Conservation (phyloP, 1,140 invertebrate genomes). For the Aphaenogaster rudis region DNA sequence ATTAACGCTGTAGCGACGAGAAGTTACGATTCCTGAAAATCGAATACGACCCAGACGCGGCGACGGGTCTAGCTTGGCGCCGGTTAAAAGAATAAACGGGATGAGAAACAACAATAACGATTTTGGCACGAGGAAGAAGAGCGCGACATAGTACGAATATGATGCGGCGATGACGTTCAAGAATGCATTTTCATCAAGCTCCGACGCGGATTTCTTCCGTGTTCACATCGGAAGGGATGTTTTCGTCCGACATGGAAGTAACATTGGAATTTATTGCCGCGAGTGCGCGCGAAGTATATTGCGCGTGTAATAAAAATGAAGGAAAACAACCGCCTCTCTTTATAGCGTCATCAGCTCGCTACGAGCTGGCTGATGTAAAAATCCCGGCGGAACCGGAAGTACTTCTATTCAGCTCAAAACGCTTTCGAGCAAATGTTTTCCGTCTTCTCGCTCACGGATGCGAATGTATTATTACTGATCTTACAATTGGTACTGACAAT, state of each 20-base stretch:
- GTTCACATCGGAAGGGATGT: not conserved
- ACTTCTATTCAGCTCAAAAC: conserved; percentile 14
- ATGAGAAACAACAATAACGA: not conserved
- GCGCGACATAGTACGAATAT: not conserved
- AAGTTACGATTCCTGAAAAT: conserved; percentile 22
- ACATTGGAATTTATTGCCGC: conserved; percentile 31
- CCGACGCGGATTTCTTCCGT: not conserved
- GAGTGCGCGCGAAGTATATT: conserved; percentile 11
- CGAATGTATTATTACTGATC: not conserved
- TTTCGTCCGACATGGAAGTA: conserved; percentile 15
- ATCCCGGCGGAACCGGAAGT: not conserved
- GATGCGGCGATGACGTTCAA: not conserved
- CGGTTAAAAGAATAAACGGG: conserved; percentile 31
- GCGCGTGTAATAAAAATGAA: conserved; percentile 22
- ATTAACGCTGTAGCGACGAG: conserved; percentile 9
- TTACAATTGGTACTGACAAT: not conserved
- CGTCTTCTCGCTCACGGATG: not conserved
- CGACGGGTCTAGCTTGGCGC: not conserved
- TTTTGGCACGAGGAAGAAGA: not conserved
- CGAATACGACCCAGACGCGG: not conserved
- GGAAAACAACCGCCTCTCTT: not conserved
- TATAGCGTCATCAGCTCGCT: conserved; percentile 4
- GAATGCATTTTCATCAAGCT: not conserved
- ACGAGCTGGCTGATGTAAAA: conserved; percentile 30
- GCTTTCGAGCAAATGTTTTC: not conserved